Conservation (phyloP, 2,888 invertebrate genomes). For the Caprella mutica region DNA sequence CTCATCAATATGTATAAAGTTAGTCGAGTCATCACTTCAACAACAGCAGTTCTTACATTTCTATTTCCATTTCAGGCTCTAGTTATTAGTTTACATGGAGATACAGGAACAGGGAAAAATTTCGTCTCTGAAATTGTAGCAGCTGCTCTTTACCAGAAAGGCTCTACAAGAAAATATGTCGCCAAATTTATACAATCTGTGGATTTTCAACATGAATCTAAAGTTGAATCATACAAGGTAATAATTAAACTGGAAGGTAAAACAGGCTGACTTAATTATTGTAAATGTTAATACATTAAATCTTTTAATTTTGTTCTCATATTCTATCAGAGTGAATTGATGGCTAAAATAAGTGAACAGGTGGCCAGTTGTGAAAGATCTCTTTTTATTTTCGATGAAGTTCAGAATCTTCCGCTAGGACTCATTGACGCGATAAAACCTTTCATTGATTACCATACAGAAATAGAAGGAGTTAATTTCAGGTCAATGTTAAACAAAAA, state of each 20-base stretch:
- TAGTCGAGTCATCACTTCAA: too few relatives aligned
- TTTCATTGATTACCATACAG: constrained; percentile 68
- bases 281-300: too few relatives aligned
- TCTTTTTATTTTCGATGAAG: constrained; percentile 93
- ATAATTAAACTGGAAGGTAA: constrained; percentile 38
- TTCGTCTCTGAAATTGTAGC: constrained; percentile 67
- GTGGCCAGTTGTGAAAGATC: constrained; percentile 60
- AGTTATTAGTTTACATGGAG: constrained; percentile 86
- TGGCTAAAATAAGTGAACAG: constrained; percentile 47
- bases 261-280: too few relatives aligned
- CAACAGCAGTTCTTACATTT: too few relatives aligned
- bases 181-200: constrained; percentile 68
- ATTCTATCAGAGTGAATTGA: constrained; percentile 38
- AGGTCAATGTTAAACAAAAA: constrained; percentile 44
- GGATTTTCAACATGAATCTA: constrained; percentile 57
- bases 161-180: constrained; percentile 63
- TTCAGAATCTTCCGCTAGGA: constrained; percentile 78
- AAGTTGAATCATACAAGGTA: constrained; percentile 50
- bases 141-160: constrained; percentile 54
- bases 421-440: constrained; percentile 76
- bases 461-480: constrained; percentile 60
- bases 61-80: constrained; percentile 48
- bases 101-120: constrained; percentile 87
- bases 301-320: too few relatives aligned
- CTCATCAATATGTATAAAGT: too few relatives aligned